These are phyloP conservation scores for Heliconius cydno DNA, from an alignment of 2,888 invertebrate species.

Conservation along the genomic window DNA sequence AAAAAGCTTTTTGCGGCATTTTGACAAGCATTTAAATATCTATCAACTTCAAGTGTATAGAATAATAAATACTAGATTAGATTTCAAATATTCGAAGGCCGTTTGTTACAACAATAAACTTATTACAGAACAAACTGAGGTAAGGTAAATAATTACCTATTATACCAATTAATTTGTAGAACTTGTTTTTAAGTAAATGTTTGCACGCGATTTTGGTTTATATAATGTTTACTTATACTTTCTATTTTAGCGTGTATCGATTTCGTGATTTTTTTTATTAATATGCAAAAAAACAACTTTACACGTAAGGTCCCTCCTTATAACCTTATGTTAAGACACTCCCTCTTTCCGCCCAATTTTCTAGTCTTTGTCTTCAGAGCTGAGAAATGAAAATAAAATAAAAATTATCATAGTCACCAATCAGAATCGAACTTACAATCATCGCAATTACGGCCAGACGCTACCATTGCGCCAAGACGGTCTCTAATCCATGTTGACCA, in stretches of 20 bases:
- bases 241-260: slow-evolving; percentile 19
- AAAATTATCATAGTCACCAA: background rate
- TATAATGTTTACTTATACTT: background rate
- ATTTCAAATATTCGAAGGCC: slow-evolving; percentile 42
- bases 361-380: background rate
- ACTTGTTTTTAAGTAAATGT: slow-evolving; percentile 14
- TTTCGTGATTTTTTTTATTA: background rate
- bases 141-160: slow-evolving; percentile 30
- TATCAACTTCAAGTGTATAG: slow-evolving; percentile 23
- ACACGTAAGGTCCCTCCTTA: no score
- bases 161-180: slow-evolving; percentile 42
- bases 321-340: background rate
- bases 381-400: background rate
- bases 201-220: slow-evolving; percentile 22
- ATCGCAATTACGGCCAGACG: no score
- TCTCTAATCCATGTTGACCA: background rate
- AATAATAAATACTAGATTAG: slow-evolving; percentile 39
- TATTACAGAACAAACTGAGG: slow-evolving; percentile 44
- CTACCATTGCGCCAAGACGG: background rate
- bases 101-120: slow-evolving; percentile 43
- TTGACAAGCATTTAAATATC: slow-evolving; percentile 30
- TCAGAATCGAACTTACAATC: background rate
- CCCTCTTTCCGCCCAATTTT: background rate
- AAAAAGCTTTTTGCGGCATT: slow-evolving; percentile 30
- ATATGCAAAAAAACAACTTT: no score